phyloP scores from a whole-genome alignment of 1,140 invertebrate species.

The Drosophila hydei region DNA sequence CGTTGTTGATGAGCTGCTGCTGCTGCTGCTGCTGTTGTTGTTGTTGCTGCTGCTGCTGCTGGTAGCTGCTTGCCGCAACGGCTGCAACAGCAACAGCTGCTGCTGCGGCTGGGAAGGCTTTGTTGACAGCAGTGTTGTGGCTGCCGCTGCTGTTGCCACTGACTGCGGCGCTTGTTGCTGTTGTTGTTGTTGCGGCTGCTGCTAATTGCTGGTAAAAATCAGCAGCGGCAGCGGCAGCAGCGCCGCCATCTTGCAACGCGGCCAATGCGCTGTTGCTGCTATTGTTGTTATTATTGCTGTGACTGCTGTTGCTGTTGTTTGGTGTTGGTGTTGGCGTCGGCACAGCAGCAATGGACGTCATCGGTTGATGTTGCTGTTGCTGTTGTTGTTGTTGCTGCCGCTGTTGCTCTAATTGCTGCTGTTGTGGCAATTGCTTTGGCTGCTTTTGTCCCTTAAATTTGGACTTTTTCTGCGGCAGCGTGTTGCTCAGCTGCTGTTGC shows the following conservation, averaged over 20 bases:
- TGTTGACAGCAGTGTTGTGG: slow-evolving; percentile 22
- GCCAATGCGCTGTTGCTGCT: slow-evolving; percentile 65
- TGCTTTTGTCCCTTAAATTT: slow-evolving; percentile 81
- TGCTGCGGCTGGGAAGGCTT: slow-evolving; percentile 56
- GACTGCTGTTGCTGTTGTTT: slow-evolving; percentile 39
- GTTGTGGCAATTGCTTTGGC: slow-evolving; percentile 73
- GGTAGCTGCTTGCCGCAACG: slow-evolving; percentile 65
- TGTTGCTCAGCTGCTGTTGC: slow-evolving; percentile 58
- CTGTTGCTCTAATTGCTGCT: slow-evolving; percentile 30
- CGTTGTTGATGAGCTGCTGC: slow-evolving; percentile 73
- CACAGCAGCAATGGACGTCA: slow-evolving; percentile 74
- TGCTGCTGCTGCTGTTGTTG: slow-evolving; percentile 64
- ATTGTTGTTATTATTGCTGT: slow-evolving; percentile 43
- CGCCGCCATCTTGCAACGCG: slow-evolving; percentile 70
- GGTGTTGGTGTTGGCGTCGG: slow-evolving; percentile 46
- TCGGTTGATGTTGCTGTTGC: slow-evolving; percentile 45
- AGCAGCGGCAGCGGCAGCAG: slow-evolving; percentile 64
- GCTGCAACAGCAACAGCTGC: slow-evolving; percentile 69
- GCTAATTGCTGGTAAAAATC: slow-evolving; percentile 77
- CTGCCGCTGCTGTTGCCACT: slow-evolving; percentile 7
- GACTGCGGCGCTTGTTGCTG: slow-evolving; percentile 32
- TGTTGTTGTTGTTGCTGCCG: slow-evolving; percentile 51
- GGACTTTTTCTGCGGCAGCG: slow-evolving; percentile 75
- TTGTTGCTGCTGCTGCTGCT: slow-evolving; percentile 63
- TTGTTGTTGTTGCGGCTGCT: slow-evolving; percentile 47